Evolutionary conservation across 2,797 vertebrate species (phyloP), one percentile per base, ranked within the genome.

Genomic region (Danio choprae): DNA sequence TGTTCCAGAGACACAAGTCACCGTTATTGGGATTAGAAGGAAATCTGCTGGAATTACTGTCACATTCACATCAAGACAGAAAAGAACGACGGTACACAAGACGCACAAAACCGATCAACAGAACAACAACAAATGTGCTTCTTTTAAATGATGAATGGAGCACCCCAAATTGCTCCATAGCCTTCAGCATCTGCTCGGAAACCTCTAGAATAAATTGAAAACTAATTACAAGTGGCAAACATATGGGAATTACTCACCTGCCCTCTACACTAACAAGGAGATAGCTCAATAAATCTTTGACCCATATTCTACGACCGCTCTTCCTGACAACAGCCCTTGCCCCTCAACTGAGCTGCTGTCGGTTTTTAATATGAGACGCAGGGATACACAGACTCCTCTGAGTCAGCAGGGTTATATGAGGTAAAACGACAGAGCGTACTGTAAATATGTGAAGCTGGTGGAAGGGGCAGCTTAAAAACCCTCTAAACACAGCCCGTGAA

Each of bases 1-100:
- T 84, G 83, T 85, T 84, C 73, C 67, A 75, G 76, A 87, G 79
- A 84, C 81, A 86, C 85, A 87, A 87, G 86, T 88, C 67, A 72
- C 83, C 59, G 62, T 86, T 84, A 84, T 81, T 68, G 59, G 83
- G 86, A 87, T 86, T 89, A 87, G 76, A 44, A 80, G 76, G 40
- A 81, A 84, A 87, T 84, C 65, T 87, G 76, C 63, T 20, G 20
- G 84, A 86, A 84, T 84, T 85, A 83, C 80, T 82, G 86, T 85
- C 81, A 83, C 74, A 73, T 40, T 74, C 56, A 80, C 29, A 71
- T 63, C 50, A 74, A 77, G 60, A 29, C 36, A 78, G 70, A 71
- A 18, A 64, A 59, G 62, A 63, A 48, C 6, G 12, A 16, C 8
- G 13, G 15, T 62, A 29, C 59, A n/a, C 10, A 82, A 86, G 80